Evolutionary conservation across 2,113 vertebrate species (phyloP), one percentile per base, ranked within the genome.

Genomic region (Physeter macrocephalus): DNA sequence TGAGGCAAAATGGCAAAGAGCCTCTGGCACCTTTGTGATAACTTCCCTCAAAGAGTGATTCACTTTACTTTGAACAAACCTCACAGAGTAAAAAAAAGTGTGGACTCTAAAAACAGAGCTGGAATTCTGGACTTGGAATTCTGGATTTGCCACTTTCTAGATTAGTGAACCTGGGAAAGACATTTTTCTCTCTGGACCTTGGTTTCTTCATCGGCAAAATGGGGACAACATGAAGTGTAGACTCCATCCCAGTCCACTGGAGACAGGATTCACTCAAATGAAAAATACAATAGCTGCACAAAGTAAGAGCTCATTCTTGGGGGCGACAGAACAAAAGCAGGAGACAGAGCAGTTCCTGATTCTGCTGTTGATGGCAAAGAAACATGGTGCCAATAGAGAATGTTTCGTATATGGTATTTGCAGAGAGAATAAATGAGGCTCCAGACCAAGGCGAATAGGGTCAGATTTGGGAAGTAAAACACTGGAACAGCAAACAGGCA

Each of bases 151-250:
- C 18, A 13, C 57, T 92, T 94, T 15, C 43, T 71, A 17, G 7
- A 20, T 64, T 5, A 83, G n/a, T 66, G 29, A 94, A 69, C 36
- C 29, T 77, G 21, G 0, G n/a, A 92, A 69, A 72, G 27, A 10
- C 39, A 54, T 43, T 88, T 43, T 11, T 88, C 23, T 94, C 25
- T 57, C 52, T 67, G 64, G 27, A 61, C 15, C n/a, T 87, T 54
- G 72, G 71, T 85, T 91, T 90, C 23, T 14, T 90, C 36, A 77
- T 78, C 64, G 41, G 89, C 36, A 52, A 92, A 96, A 94, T 78
- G 23, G 75, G 46, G 29, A 39, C 7, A 31, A 64, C 12, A 0
- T 62, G 36, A 74, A 49, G 2, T 17, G 0, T 8, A 52, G 36
- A 31, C 4, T 90, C 62, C 57, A 59, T 49, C 41, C 36, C 36